Base-by-base conservation (phyloP, 1,140 invertebrate species). In the Dryas iulia region DNA sequence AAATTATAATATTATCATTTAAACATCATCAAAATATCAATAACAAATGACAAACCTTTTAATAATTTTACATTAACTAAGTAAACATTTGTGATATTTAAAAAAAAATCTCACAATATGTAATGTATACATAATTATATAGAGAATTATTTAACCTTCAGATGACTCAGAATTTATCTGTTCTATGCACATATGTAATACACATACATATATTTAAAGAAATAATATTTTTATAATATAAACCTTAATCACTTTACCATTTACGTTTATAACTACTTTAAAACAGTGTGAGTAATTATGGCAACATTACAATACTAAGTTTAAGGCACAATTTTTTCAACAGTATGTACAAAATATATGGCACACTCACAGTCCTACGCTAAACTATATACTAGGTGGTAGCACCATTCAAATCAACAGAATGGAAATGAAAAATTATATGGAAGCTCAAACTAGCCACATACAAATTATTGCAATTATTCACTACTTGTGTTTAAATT, bases 291-390 rank as follows among this genome's bases (percentile, higher is more conserved):
- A 47, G 18, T 47, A 47, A 8, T 18, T 47, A 47, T 47, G 39
- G 39, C 39, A 47, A 18, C 18, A 8, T 18, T 47, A 47, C 39
- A 61, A 8, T 28, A 53, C 35, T 61, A 61, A 58, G 63, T 72
- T 60, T 74, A 69, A 75, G 69, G 70, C 52, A 72, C 59, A 23
- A 66, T 56, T 72, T 63, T 60, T 63, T 66, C 62, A 69, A 59
- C 66, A 63, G 64, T 74, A 74, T 71, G 64, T 74, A 74, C 66
- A 72, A 47, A 47, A 69, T 62, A 56, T 72, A 75, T 72, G 70
- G 73, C 73, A 75, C 73, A 59, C 73, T 72, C 70, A 69, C 60
- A 66, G 18, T 72, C 33, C 59, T 58, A 54, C 61, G 39, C 53
- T 69, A 59, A 56, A 64, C 60, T 31, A 14, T 47, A 31, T 71